A percentile compares a stretch with the other conserved stretches of the same genome.
phyloP scores from a whole-genome alignment of 2,113 vertebrate species.

The Chrysemys picta region DNA sequence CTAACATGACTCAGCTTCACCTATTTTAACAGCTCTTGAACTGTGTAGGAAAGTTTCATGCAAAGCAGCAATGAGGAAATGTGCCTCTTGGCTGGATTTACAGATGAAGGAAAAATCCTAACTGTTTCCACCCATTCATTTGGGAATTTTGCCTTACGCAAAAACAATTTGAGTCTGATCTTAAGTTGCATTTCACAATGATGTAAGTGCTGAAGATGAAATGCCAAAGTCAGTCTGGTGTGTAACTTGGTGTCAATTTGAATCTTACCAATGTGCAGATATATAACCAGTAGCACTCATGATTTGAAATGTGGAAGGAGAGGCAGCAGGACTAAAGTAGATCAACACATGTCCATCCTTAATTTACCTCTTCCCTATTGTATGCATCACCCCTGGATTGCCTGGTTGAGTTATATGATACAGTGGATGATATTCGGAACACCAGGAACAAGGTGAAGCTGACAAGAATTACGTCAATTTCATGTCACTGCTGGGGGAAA shows the following conservation, averaged over 20 bases:
- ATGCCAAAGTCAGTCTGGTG: background rate
- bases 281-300: background rate
- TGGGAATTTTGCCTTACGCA: background rate
- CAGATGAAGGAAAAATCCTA: background rate
- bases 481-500: background rate
- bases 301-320: background rate
- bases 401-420: background rate
- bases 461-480: background rate
- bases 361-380: background rate
- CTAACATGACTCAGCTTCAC: background rate
- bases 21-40: background rate
- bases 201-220: background rate
- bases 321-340: background rate
- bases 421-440: background rate
- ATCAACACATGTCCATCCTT: background rate
- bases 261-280: background rate
- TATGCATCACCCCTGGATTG: background rate
- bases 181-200: background rate
- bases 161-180: background rate
- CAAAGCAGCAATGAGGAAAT: background rate
- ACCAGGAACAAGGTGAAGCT: background rate
- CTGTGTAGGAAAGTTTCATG: background rate
- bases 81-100: rapidly evolving
- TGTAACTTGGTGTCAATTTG: background rate
- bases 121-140: background rate